Evolutionary conservation across 2,113 vertebrate species (phyloP).

Genomic region (Baryphthengus martii): DNA sequence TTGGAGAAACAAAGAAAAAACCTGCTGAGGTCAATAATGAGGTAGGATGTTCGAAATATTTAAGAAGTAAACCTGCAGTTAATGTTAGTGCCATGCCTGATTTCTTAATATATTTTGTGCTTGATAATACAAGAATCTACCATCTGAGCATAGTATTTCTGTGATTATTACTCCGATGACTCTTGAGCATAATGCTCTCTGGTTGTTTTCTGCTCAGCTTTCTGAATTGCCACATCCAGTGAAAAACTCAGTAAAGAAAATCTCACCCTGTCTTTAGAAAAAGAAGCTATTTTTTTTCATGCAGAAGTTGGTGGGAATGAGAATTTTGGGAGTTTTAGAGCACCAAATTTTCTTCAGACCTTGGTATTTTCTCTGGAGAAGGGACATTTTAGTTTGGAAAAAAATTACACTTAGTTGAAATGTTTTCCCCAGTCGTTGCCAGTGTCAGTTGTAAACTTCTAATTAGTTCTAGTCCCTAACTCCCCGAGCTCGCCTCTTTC

Average conservation of each 20-base stretch:
- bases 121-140: background rate
- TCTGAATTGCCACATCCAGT: background rate
- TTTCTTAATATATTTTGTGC: background rate
- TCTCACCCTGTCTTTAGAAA: background rate
- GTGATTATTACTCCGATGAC: background rate
- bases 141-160: background rate
- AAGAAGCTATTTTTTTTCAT: no score
- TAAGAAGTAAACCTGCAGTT: background rate
- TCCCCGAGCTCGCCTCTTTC: background rate
- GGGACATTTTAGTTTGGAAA: background rate
- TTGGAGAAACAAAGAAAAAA: slow-evolving; percentile 86
- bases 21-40: slow-evolving; percentile 76
- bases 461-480: background rate
- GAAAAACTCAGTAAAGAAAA: background rate
- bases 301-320: background rate
- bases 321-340: background rate
- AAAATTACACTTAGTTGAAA: background rate
- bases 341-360: background rate
- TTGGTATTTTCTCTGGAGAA: background rate
- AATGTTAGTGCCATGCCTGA: background rate
- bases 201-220: background rate
- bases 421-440: background rate
- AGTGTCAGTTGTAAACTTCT: background rate
- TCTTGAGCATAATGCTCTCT: background rate
- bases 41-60: slow-evolving; percentile 66